Evolutionary conservation across 2,888 invertebrate species (phyloP), one percentile per base, ranked within the genome.

Genomic region (Spicauda simplicius): DNA sequence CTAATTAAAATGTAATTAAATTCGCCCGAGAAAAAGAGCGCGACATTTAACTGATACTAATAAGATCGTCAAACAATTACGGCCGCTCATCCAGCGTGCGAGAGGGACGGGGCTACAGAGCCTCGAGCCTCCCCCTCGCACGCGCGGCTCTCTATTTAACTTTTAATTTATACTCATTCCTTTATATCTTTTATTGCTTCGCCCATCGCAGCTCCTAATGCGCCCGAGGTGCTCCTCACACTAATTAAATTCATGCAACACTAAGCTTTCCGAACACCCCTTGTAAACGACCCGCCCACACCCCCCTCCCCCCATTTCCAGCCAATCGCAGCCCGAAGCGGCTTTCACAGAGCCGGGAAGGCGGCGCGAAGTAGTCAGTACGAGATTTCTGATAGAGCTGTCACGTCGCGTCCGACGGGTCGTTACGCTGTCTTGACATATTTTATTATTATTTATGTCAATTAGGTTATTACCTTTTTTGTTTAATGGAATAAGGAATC

Each of bases 121-220:
- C 41, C 41, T 50, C 69, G n/a, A 50, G 63, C 72, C 75, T 85
- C 84, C 80, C 86, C 68, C 82, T 86, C 83, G 67, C 79, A 69
- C 87, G 71, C 82, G 75, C 82, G 74, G 77, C 37, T 37, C 82
- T 90, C 92, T 93, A 91, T 93, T 93, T 93, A 93, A 93, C 92
- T 93, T 92, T 93, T 93, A 92, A 93, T 93, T 93, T 93, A 93
- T 93, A 92, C 92, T 93, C 92, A 93, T 93, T 92, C 92, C 93
- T 93, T 93, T 93, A 93, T 93, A 93, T 92, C 92, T 93, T 93
- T 93, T 93, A 93, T 93, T 93, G 93, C 92, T 91, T 91, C 91
- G 89, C 92, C 92, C 93, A 90, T 91, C 88, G 92, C 91, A 90
- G 85, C 91, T 92, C 91, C 92, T 93, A 93, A 93, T 93, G 91